Conservation (phyloP, 2,797 vertebrate species). For the Sandelia bainsii region DNA sequence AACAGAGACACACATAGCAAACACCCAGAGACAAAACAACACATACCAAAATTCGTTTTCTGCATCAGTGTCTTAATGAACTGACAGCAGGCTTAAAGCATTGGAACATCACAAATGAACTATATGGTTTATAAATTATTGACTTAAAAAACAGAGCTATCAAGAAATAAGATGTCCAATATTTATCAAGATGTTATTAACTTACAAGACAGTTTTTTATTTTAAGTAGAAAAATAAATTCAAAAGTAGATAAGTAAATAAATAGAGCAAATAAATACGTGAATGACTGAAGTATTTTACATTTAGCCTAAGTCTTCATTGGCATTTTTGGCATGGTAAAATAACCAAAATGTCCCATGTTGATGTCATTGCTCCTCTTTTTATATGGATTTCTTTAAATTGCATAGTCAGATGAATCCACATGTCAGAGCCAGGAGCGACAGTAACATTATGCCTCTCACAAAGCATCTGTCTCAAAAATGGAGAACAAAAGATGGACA, state of each 20-base stretch:
- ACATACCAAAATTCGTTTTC: slow-evolving; percentile 65
- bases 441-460: slow-evolving; percentile 65
- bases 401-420: slow-evolving; percentile 86
- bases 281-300: slow-evolving; percentile 73
- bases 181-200: slow-evolving; percentile 69
- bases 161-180: slow-evolving; percentile 63
- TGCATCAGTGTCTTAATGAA: slow-evolving; percentile 72
- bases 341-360: slow-evolving; percentile 61
- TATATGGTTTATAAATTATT: slow-evolving; percentile 74
- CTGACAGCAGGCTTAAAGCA: slow-evolving; percentile 72
- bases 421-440: slow-evolving; percentile 61
- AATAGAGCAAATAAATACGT: slow-evolving; percentile 75
- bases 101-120: slow-evolving; percentile 73
- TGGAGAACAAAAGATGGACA: slow-evolving; percentile 69
- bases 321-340: slow-evolving; percentile 65
- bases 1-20: slow-evolving; percentile 65
- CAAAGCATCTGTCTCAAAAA: slow-evolving; percentile 67
- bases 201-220: slow-evolving; percentile 60
- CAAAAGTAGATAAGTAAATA: slow-evolving; percentile 73
- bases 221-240: slow-evolving; percentile 82
- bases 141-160: slow-evolving; percentile 72
- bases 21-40: slow-evolving; percentile 67
- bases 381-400: slow-evolving; percentile 79
- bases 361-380: slow-evolving; percentile 52
- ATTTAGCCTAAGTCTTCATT: slow-evolving; percentile 57